Evolutionary conservation across 2,113 vertebrate genomes (phyloP), one percentile per base, ranked within the genome.

Genomic region (Parus major): DNA sequence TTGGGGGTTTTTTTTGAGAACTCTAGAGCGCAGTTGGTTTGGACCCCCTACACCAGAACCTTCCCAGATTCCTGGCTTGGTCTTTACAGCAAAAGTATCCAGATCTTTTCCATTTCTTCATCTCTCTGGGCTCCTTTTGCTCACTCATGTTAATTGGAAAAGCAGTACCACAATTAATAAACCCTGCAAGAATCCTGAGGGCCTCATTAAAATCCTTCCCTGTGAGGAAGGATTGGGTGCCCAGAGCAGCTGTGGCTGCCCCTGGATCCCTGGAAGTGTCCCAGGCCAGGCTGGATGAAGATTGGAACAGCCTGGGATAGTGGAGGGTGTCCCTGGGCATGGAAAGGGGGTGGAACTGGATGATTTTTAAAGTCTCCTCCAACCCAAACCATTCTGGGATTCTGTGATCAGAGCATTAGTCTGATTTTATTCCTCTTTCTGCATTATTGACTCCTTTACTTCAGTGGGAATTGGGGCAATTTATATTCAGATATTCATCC

Each of bases 201-300:
- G 25, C 28, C 27, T 53, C 69, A 11, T 47, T 60, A 68, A 60
- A 82, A 29, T 35, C 42, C 29, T 82, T 28, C 47, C 41, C 41
- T 69, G 21, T 9, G 46, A 2, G 0, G 0, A 82, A n/a, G 39
- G 39, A 39, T 39, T 39, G 39, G 10, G 3, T 46, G 4, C n/a
- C 23, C 69, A n/a, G 28, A 60, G 69, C 0, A 75, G 39, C 53
- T 75, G 46, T 7, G 53, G 53, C 16, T 82, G 53, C 29, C 29
- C 29, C 41, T 71, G 42, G 17, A 90, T 49, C 35, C 47, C 41
- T 82, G 63, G 41, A 0, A 69, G 1, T 76, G 61, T 3, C 20
- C 70, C 21, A 42, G 41, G 21, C 21, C 55, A 23, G n/a, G 21
- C 0, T 90, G 55, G 78, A 68, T 0, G 0, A 23, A 23, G 2